Evolutionary conservation across 2,797 vertebrate species (phyloP).

Genomic region (Sitta carolinensis): DNA sequence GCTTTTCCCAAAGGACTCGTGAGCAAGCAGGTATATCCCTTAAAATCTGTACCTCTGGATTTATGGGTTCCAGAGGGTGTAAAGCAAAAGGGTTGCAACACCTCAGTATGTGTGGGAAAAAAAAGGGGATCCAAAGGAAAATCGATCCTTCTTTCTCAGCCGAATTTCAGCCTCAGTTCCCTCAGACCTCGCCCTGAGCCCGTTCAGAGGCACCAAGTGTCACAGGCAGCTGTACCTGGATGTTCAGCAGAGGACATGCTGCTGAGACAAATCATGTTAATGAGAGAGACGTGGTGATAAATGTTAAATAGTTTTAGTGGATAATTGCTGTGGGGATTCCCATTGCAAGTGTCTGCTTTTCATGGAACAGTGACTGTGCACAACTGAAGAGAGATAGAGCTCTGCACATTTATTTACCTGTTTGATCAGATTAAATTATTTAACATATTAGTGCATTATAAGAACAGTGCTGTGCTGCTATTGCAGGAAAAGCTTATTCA

Average conservation of each 20-base stretch:
- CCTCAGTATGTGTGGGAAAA: background rate
- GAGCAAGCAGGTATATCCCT: background rate
- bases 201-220: background rate
- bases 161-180: background rate
- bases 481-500: background rate
- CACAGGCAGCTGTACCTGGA: background rate
- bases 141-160: background rate
- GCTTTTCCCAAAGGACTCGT: accelerated
- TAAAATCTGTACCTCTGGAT: background rate
- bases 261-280: background rate
- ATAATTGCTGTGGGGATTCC: constrained; percentile 27
- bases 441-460: background rate
- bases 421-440: constrained; percentile 23
- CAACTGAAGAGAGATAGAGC: background rate
- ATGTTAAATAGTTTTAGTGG: constrained; percentile 10
- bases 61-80: background rate
- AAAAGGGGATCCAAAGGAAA: background rate
- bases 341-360: background rate
- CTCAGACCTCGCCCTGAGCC: background rate
- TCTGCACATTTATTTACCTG: background rate
- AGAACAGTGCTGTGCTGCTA: background rate
- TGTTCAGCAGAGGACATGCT: background rate
- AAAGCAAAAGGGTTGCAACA: background rate
- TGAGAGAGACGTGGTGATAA: background rate
- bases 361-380: background rate